These are phyloP conservation scores for Scomberomorus guttatus DNA, from an alignment of 2,797 vertebrate genomes.

Conservation along the genomic window DNA sequence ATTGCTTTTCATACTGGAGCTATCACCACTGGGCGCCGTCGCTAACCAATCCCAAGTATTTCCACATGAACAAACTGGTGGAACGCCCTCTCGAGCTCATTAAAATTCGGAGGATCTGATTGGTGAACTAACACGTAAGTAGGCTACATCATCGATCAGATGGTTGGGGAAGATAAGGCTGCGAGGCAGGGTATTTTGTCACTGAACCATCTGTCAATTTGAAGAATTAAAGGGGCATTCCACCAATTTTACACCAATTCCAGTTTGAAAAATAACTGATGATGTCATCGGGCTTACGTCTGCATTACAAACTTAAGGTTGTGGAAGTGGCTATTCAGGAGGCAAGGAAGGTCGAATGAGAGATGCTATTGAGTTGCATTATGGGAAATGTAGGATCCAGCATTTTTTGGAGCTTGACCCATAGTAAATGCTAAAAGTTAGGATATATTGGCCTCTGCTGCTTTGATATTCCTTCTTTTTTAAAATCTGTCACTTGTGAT, in stretches of 20 bases:
- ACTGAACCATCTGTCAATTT: conserved; percentile 25
- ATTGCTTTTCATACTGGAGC: conserved; percentile 18
- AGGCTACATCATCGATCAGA: conserved; percentile 22
- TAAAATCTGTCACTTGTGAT: not conserved
- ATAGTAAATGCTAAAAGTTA: not conserved
- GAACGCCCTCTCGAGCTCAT: conserved; percentile 26
- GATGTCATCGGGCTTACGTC: not conserved
- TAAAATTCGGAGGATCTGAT: conserved; percentile 33
- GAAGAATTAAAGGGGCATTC: not conserved
- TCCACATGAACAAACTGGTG: conserved; percentile 7
- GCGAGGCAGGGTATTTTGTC: too few relatives aligned
- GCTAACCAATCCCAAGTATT: not conserved
- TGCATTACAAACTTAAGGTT: too few relatives aligned
- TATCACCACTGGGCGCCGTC: not conserved
- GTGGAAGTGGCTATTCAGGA: not conserved
- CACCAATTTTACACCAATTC: not conserved
- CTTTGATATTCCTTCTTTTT: not conserved
- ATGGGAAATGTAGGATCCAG: not conserved
- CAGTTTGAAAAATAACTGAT: not conserved
- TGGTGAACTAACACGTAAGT: conserved; percentile 14
- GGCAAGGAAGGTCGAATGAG: not conserved
- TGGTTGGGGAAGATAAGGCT: conserved; percentile 24
- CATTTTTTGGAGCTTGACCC: not conserved
- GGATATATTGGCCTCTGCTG: not conserved
- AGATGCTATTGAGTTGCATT: not conserved